Evolutionary conservation across 2,888 invertebrate genomes (phyloP).

Genomic region (Pandemis heparana): DNA sequence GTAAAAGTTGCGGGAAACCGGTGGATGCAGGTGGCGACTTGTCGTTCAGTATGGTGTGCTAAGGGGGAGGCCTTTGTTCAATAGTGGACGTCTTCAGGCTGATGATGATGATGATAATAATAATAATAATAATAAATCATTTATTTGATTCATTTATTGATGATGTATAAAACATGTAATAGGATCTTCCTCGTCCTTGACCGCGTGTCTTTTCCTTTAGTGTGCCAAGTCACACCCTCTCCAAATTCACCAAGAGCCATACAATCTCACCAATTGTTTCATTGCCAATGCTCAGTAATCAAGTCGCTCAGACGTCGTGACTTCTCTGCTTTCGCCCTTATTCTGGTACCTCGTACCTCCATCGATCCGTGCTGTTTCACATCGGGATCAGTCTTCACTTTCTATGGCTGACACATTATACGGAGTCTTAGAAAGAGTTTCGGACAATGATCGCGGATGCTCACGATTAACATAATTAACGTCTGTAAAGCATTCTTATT

Average conservation of each 20-base stretch:
- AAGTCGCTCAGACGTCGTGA: slow-evolving; percentile 13
- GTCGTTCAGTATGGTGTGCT: too few species aligned
- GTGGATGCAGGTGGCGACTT: too few species aligned
- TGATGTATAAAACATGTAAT: too few species aligned
- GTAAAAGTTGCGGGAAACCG: too few species aligned
- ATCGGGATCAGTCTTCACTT: slow-evolving; percentile 76
- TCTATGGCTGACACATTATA: slow-evolving; percentile 69
- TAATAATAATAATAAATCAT: too few species aligned
- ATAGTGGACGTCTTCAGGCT: too few species aligned
- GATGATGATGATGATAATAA: too few species aligned
- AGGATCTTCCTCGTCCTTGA: too few species aligned
- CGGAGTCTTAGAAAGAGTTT: slow-evolving; percentile 10
- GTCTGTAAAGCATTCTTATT: slow-evolving; percentile 20
- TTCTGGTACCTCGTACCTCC: slow-evolving; percentile 34
- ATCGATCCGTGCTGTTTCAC: slow-evolving; percentile 76
- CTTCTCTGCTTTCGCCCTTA: slow-evolving; percentile 39
- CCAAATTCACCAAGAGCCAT: background rate
- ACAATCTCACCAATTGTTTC: background rate
- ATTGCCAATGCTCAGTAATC: slow-evolving; percentile 7
- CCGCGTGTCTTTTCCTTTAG: too few species aligned
- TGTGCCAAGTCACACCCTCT: background rate
- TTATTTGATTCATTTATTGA: too few species aligned
- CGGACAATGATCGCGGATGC: slow-evolving; percentile 28
- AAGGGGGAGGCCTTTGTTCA: too few species aligned
- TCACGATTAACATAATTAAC: slow-evolving; percentile 25